A percentile compares a stretch with the other conserved stretches of the same genome.
Evolutionary conservation across 2,888 invertebrate species (phyloP).

Genomic region (Hyposoter didymator): DNA sequence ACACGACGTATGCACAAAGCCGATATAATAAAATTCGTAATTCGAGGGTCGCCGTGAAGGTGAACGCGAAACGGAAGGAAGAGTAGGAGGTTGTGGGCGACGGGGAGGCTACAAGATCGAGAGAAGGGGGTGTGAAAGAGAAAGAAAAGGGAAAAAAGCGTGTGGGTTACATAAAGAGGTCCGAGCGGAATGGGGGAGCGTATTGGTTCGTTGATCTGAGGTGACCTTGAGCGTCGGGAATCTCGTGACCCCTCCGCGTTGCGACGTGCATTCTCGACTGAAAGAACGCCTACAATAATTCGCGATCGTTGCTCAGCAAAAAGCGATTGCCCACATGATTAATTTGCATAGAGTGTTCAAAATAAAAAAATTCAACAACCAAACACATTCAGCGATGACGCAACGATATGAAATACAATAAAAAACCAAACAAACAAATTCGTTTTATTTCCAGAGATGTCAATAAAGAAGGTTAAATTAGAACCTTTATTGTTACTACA

Average conservation of each 20-base stretch:
- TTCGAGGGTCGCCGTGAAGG: not conserved
- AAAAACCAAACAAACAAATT: slow-evolving; percentile 6
- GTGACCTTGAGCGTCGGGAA: slow-evolving; percentile 57
- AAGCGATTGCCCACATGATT: not conserved
- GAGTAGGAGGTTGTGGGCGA: not conserved
- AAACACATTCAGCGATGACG: not conserved
- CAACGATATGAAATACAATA: slow-evolving; percentile 1
- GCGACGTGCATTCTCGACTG: not conserved
- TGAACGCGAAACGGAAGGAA: not conserved
- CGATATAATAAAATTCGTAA: slow-evolving; percentile 16
- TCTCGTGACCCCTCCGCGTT: slow-evolving; percentile 45
- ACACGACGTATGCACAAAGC: not conserved
- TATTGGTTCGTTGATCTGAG: slow-evolving; percentile 62
- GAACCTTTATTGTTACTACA: slow-evolving; percentile 81
- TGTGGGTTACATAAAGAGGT: slow-evolving; percentile 48
- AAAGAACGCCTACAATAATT: not conserved
- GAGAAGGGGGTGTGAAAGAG: not conserved
- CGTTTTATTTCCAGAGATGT: slow-evolving; percentile 52
- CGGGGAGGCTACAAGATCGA: not conserved
- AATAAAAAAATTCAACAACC: not conserved
- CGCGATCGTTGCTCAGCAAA: not conserved
- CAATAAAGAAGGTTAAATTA: slow-evolving; percentile 78
- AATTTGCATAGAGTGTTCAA: not conserved
- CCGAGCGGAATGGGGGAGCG: slow-evolving; percentile 28
- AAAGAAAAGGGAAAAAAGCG: slow-evolving; percentile 11